Conservation (phyloP, 2,797 vertebrate species). For the Karalla daura region DNA sequence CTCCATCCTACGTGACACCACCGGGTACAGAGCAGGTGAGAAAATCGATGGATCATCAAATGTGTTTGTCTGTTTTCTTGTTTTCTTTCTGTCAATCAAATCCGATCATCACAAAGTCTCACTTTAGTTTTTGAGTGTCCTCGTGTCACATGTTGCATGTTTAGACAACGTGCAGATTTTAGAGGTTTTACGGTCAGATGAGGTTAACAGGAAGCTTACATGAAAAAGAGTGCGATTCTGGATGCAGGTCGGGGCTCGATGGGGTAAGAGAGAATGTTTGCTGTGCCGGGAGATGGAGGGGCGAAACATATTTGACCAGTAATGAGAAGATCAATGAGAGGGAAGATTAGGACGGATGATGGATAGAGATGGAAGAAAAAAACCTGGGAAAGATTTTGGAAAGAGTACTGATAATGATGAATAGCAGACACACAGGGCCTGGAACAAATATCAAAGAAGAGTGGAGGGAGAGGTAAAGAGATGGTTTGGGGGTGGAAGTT, state of each 20-base stretch:
- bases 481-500: constrained; percentile 7
- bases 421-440: constrained; percentile 49
- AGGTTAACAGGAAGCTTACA: background rate
- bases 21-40: too few species aligned
- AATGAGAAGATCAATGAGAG: constrained; percentile 71
- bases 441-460: constrained; percentile 43
- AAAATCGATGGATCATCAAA: too few species aligned
- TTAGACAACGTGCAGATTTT: background rate
- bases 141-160: background rate
- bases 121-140: background rate
- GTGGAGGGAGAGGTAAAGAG: background rate
- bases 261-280: constrained; percentile 38
- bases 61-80: background rate
- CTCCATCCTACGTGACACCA: too few species aligned
- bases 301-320: constrained; percentile 57
- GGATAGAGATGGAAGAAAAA: constrained; percentile 55
- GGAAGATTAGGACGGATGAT: constrained; percentile 64
- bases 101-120: background rate
- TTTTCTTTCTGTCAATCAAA: background rate
- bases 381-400: constrained; percentile 43
- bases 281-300: constrained; percentile 23
- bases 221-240: background rate
- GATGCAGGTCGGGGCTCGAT: constrained; percentile 1
- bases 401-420: constrained; percentile 65
- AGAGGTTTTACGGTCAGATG: background rate